Base-by-base conservation (phyloP, 2,113 vertebrate species). In the Phalacrocorax pelagicus region DNA sequence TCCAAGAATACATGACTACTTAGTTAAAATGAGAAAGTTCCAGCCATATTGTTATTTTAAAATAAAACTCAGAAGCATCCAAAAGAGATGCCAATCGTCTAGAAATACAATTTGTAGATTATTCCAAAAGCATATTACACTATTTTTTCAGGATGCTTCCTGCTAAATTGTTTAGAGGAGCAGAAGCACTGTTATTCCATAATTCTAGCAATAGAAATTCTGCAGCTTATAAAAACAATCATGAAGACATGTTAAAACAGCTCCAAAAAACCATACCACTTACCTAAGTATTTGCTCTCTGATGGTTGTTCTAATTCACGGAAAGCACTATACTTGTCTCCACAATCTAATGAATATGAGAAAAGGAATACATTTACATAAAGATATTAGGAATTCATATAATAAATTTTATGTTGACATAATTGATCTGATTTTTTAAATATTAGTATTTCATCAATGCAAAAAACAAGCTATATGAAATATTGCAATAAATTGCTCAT, bases 261-360 rank as follows among this genome's bases (percentile, higher is more conserved):
- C 54, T 54, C 21, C 34, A 79, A 42, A 46, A 29, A 36, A 9
- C 49, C 49, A 40, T n/a, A 52, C 65, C 57, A 71, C 99, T 99
- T 98, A 99, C 99, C 99, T 67, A 98, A 94, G 94, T 98, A 96
- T 97, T 99, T 99, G 97, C 97, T 98, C 84, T 99, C 99, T 90
- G 98, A 54, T 23, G 98, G 98, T 16, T 97, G 98, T 74, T 99
- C 99, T 2, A 99, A 97, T 62, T 99, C 98, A 97, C 99, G 98
- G 98, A 99, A 99, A 96, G 99, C 99, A 57, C 99, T 99, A 90
- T 99, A 99, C 96, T 99, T 99, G 97, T 99, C 99, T 85, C 98
- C 99, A 97, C 91, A 92, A 95, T 99, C 99, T 99, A 94, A 6
- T 70, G 51, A 17, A 29, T 4, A 29, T 9, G 58, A 92, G 72